Conservation (phyloP, 2,888 invertebrate species). For the Tetragonisca angustula region DNA sequence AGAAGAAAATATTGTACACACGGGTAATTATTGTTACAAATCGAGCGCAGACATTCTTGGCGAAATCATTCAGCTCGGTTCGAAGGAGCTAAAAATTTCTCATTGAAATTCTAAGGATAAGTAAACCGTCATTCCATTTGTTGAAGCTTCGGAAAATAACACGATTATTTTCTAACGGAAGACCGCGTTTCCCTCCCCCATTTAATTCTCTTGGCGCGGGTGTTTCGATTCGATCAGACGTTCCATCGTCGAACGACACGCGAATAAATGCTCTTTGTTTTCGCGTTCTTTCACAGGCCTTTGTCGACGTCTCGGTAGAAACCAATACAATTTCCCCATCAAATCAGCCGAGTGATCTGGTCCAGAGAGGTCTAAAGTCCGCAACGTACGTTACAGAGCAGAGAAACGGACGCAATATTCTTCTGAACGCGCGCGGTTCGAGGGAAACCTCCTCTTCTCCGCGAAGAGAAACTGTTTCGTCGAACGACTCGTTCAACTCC, state of each 20-base stretch:
- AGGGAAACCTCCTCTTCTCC: not conserved
- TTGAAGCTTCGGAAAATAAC: not conserved
- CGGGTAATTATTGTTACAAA: too few species aligned
- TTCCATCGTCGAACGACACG: not conserved
- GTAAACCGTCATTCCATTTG: not conserved
- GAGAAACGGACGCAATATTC: constrained; percentile 14
- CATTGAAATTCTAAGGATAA: not conserved
- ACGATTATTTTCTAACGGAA: not conserved
- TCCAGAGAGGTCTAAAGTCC: not conserved
- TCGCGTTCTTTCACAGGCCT: constrained; percentile 24
- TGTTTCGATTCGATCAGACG: constrained; percentile 27
- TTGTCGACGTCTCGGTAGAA: constrained; percentile 31
- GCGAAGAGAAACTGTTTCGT: not conserved
- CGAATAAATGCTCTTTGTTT: constrained; percentile 40
- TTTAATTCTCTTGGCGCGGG: constrained; percentile 1
- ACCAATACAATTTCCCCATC: constrained; percentile 41
- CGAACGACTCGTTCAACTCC: constrained; percentile 14
- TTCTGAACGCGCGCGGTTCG: not conserved
- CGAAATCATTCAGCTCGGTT: not conserved
- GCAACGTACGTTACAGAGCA: not conserved
- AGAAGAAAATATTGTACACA: too few species aligned
- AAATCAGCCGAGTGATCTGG: constrained; percentile 20
- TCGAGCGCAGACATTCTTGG: too few species aligned
- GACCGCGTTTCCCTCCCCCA: not conserved
- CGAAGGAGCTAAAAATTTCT: not conserved